Evolutionary conservation across 53 echinoderm and acorn worm species (phyloP).

Genomic region (Luidia sarsii): DNA sequence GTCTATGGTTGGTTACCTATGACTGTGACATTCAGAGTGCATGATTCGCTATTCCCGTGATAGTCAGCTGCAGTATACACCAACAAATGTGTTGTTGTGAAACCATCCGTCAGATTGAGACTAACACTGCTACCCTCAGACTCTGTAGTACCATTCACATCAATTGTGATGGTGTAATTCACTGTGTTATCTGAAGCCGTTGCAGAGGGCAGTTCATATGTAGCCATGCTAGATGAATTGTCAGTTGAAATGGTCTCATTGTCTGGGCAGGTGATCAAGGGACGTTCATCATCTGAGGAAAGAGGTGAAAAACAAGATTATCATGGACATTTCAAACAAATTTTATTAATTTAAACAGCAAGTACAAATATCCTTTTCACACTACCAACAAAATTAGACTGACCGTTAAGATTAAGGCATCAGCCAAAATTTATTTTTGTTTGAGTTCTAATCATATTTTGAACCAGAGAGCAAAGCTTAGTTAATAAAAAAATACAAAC

Average conservation of each 20-base stretch:
- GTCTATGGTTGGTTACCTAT: not conserved
- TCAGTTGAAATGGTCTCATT: slow-evolving; percentile 5
- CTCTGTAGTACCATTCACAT: not conserved
- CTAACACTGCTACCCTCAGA: not conserved
- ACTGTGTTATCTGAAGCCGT: slow-evolving; percentile 7
- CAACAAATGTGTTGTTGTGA: not conserved
- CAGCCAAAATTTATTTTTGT: too few species aligned
- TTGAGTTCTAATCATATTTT: too few species aligned
- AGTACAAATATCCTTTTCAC: too few species aligned
- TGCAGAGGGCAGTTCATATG: not conserved
- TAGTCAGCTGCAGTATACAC: not conserved
- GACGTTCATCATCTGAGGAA: not conserved
- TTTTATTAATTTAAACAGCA: too few species aligned
- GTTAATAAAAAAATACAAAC: too few species aligned
- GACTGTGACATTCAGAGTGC: not conserved
- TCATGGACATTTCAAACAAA: not conserved
- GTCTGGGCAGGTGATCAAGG: slow-evolving; percentile 8
- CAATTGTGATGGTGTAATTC: not conserved
- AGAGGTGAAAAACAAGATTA: not conserved
- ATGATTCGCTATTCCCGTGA: not conserved
- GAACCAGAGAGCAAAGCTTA: too few species aligned
- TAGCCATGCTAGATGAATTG: too few species aligned
- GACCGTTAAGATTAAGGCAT: too few species aligned
- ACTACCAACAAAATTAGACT: too few species aligned
- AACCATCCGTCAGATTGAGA: not conserved